phyloP scores from a whole-genome alignment of 2,888 invertebrate species.

The Beris chalybata region DNA sequence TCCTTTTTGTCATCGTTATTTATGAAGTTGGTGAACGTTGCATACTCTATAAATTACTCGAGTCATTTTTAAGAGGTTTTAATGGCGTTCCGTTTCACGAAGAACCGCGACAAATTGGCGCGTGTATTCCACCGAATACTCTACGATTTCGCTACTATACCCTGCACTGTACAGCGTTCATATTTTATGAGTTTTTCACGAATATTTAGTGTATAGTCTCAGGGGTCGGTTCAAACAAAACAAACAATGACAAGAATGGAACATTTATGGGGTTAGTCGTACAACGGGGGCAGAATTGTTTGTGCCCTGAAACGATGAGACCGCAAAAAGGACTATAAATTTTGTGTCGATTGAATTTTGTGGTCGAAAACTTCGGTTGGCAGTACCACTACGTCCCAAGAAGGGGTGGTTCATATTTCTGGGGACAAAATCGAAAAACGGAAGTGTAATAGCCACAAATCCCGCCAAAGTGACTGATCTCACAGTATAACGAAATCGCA shows the following conservation, averaged over 20 bases:
- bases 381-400: background rate
- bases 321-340: conserved; percentile 34
- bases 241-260: conserved; percentile 19
- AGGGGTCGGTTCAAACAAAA: conserved; percentile 1
- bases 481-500: conserved; percentile 20
- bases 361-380: conserved; percentile 12
- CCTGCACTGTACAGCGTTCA: too few relatives aligned
- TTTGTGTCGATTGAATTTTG: conserved; percentile 33
- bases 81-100: conserved; percentile 26
- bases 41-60: too few relatives aligned
- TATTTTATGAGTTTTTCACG: too few relatives aligned
- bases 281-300: conserved; percentile 11
- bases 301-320: conserved; percentile 22
- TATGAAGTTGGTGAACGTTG: too few relatives aligned
- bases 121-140: conserved; percentile 24
- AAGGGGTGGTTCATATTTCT: background rate
- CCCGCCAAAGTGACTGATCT: conserved; percentile 9
- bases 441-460: conserved; percentile 32
- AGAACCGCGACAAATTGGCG: conserved; percentile 37
- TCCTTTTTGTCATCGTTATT: too few relatives aligned
- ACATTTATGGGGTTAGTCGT: conserved; percentile 28
- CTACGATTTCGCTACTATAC: conserved; percentile 11
- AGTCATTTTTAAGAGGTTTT: conserved; percentile 25
- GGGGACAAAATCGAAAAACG: conserved; percentile 1
- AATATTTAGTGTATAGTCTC: too few relatives aligned